Evolutionary conservation across 2,888 invertebrate species (phyloP).

Genomic region (Mantis religiosa): DNA sequence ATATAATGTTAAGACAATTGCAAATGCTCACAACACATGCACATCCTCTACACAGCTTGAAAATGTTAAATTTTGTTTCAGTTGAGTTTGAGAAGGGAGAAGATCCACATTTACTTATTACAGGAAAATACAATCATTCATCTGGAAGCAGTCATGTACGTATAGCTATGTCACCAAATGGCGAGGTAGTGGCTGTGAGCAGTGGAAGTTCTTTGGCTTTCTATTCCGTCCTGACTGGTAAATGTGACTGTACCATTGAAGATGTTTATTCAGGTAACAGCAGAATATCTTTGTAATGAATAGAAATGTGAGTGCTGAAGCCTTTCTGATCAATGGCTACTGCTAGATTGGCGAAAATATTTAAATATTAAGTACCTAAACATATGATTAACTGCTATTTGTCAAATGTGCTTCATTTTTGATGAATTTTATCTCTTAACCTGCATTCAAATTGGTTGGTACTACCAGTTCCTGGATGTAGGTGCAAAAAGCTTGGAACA

Average conservation of each 20-base stretch:
- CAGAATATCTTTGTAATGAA: neutral
- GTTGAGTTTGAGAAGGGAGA: conserved; percentile 77
- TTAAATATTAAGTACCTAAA: too few relatives aligned
- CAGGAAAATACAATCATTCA: conserved; percentile 58
- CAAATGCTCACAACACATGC: too few relatives aligned
- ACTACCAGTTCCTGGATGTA: too few relatives aligned
- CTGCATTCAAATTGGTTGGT: too few relatives aligned
- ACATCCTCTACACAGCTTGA: neutral
- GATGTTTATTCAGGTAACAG: conserved; percentile 51
- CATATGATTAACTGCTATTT: too few relatives aligned
- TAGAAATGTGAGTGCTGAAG: neutral
- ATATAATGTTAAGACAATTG: too few relatives aligned
- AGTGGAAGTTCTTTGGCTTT: conserved; percentile 61
- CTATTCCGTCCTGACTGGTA: conserved; percentile 64
- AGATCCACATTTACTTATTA: conserved; percentile 66
- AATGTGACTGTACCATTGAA: conserved; percentile 62
- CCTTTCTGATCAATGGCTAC: neutral
- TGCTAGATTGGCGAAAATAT: too few relatives aligned
- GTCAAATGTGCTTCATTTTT: too few relatives aligned
- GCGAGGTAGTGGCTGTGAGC: conserved; percentile 69
- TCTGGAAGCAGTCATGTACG: conserved; percentile 46
- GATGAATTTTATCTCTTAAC: too few relatives aligned
- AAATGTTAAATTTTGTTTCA: conserved; percentile 44
- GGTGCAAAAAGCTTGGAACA: too few relatives aligned
- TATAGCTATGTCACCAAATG: conserved; percentile 75